phyloP scores from a whole-genome alignment of 2,797 vertebrate species.

The Orestias chungarensis region DNA sequence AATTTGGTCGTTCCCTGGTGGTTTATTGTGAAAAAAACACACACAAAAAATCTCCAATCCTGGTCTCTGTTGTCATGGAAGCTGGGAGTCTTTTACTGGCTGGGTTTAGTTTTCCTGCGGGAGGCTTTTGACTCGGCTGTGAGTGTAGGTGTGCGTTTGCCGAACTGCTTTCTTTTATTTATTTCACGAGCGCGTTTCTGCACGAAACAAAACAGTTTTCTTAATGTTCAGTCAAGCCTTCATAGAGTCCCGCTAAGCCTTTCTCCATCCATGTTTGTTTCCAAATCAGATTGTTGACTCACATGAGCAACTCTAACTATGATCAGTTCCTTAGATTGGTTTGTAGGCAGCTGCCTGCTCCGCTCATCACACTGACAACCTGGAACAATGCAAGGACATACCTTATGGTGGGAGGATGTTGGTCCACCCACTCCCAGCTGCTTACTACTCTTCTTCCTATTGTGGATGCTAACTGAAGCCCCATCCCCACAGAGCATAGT shows the following conservation, averaged over 20 bases:
- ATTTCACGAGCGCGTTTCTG: slow-evolving; percentile 14
- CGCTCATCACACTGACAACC: not conserved
- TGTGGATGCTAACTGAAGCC: slow-evolving; percentile 25
- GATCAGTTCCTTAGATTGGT: not conserved
- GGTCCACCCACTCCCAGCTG: slow-evolving; percentile 29
- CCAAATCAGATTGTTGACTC: not conserved
- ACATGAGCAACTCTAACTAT: not conserved
- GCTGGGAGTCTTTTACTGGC: slow-evolving; percentile 55
- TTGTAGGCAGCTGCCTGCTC: not conserved
- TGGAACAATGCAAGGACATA: slow-evolving; percentile 32
- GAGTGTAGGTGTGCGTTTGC: slow-evolving; percentile 3
- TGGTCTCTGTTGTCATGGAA: slow-evolving; percentile 68
- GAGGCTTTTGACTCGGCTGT: slow-evolving; percentile 53
- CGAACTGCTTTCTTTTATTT: not conserved
- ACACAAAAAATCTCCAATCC: no score
- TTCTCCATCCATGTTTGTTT: not conserved
- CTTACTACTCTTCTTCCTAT: slow-evolving; percentile 48
- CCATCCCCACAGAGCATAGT: not conserved
- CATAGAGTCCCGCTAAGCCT: not conserved
- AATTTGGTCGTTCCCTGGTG: slow-evolving; percentile 26
- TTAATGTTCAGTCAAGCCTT: slow-evolving; percentile 13
- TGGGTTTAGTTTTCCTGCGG: slow-evolving; percentile 57
- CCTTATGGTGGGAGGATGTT: slow-evolving; percentile 21
- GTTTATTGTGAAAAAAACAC: slow-evolving; percentile 27
- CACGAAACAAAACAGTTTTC: no score